Evolutionary conservation across 23 tunicate species (phyloP), one percentile per base, ranked within the genome.

Genomic region (Ascidia mentula): DNA sequence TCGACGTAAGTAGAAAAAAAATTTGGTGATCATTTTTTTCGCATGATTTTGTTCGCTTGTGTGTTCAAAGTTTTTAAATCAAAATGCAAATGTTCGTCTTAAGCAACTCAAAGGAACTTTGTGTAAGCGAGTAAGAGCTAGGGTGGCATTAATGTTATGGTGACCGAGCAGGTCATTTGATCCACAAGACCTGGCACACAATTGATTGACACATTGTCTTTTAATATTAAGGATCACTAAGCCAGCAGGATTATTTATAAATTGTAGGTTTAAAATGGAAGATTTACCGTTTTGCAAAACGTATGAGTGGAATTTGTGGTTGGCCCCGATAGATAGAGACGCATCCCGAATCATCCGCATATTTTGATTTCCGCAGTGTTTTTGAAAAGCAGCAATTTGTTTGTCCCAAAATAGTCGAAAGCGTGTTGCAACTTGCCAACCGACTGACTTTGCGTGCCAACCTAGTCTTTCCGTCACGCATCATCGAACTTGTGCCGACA

Each of bases 371-470:
- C 65, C 65, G 65, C 65, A 5, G 28, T 5, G 7, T 53, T 53
- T 53, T 53, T 3, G 13, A 53, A 53, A 53, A 53, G 65, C 65
- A 20, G 65, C 65, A 53, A 53, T 53, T 53, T 53, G 65, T 53
- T 53, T 53, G 28, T 26, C 65, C 65, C 65, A 53, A 53, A 53
- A 53, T 53, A 53, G 65, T 20, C 65, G 24, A 53, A 53, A 53
- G 24, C 65, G 22, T 53, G 65, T 53, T 53, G 65, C 65, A 53
- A 53, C 65, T 53, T 28, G 65, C 65, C 65, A 53, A 53, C 22
- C 65, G 28, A 53, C 28, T 53, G 13, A 53, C 28, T n/a, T 53
- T 53, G 65, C 65, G 65, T 53, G 65, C 65, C 65, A 53, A 28
- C 28, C 65, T 53, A 3, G 1, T 5, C 65, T 9, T 5, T 26